phyloP scores from a whole-genome alignment of 2,113 vertebrate genomes.

The Terrapene triunguis region DNA sequence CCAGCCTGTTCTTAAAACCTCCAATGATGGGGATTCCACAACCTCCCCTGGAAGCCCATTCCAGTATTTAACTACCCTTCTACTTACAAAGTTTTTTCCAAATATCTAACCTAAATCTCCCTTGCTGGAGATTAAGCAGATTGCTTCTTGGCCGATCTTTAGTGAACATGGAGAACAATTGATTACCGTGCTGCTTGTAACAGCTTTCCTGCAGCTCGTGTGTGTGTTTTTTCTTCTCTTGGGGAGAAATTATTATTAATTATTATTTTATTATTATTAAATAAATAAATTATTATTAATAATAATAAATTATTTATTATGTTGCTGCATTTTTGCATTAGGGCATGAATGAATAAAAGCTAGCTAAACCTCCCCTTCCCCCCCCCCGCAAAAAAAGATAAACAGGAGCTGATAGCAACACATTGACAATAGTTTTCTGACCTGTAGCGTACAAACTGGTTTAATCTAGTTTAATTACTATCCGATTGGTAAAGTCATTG shows the following conservation, averaged over 20 bases:
- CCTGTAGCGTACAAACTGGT: background rate
- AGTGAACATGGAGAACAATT: background rate
- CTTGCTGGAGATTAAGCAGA: background rate
- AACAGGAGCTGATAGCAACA: background rate
- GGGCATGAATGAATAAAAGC: fast-evolving
- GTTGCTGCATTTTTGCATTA: background rate
- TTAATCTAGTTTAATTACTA: background rate
- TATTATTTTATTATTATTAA: too few relatives aligned
- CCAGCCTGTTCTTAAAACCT: too few relatives aligned
- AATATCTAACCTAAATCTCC: background rate
- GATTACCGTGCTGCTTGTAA: background rate
- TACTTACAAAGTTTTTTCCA: background rate
- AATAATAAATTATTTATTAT: too few relatives aligned
- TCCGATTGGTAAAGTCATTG: background rate
- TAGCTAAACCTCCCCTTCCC: background rate
- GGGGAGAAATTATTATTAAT: too few relatives aligned
- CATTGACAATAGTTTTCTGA: fast-evolving
- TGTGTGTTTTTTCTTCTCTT: fast-evolving
- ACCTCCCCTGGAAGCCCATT: background rate
- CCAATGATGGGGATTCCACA: too few relatives aligned
- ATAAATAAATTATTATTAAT: too few relatives aligned
- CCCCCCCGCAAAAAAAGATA: fast-evolving
- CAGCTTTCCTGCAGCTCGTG: fast-evolving
- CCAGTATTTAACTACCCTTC: background rate
- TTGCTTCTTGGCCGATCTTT: too few relatives aligned